Base-by-base conservation (phyloP, 2,797 vertebrate genomes). In the Leucoraja ocellata region DNA sequence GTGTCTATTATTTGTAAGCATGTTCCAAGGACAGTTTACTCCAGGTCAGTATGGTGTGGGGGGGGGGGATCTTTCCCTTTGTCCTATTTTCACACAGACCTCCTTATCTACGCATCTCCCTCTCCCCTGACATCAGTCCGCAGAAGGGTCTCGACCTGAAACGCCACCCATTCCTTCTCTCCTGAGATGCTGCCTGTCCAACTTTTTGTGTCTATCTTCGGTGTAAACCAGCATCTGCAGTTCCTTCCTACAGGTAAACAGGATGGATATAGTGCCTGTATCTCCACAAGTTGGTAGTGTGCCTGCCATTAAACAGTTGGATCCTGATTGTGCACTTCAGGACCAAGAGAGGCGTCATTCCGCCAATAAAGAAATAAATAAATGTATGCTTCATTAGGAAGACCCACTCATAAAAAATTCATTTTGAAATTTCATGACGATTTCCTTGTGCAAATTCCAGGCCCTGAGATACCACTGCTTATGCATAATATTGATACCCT, bases 401-500 rank as follows among this genome's bases (percentile, higher is more conserved):
- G 84, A 88, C 84, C 46, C 84, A 32, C 61, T 88, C 61, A 88
- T 88, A 68, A 88, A 88, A 88, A 68, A 88, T 88, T 88, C n/a
- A 88, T 88, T 88, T 65, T 65, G 84, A 68, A 65, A 18, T 65
- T 32, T 86, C 63, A 86, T 88, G 97, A 96, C 96, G 96, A 96
- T 96, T 96, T 96, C 96, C 96, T 95, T 16, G 96, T 95, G 96
- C 95, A 96, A 95, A 95, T 96, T 95, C 97, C 96, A 96, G 96
- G 96, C 96, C 46, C 96, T 94, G 95, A 96, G 96, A 96, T 96
- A 96, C 96, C 96, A 96, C 95, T 93, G 94, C 95, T 97, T 96
- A 96, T 96, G 96, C 96, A 97, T 97, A 97, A 97, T 97, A 96
- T 96, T 96, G 95, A 96, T 96, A 96, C 96, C 97, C 96, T 94